These are phyloP conservation scores for Diplolepis rosae DNA, from an alignment of 2,888 invertebrate species.

Conservation along the genomic window DNA sequence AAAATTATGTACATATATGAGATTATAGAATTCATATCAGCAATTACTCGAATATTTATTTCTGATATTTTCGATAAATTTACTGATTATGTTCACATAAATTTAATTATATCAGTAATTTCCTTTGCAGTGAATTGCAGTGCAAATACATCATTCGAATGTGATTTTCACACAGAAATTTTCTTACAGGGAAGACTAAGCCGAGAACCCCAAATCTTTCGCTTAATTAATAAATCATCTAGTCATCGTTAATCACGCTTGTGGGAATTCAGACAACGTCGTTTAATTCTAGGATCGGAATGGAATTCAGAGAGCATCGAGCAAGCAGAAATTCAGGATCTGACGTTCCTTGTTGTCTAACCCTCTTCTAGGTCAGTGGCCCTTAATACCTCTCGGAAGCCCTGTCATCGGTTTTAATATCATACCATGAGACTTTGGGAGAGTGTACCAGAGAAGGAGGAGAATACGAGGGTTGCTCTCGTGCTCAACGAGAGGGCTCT, in stretches of 20 bases:
- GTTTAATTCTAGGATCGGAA: not conserved
- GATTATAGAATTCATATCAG: too few relatives aligned
- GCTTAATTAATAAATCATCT: slow-evolving; percentile 23
- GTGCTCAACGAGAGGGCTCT: slow-evolving; percentile 40
- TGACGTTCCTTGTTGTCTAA: slow-evolving; percentile 21
- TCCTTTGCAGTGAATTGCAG: not conserved
- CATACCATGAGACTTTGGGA: slow-evolving; percentile 30
- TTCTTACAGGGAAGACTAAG: not conserved
- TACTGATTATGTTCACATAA: too few relatives aligned
- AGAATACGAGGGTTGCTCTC: slow-evolving; percentile 32
- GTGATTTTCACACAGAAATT: not conserved
- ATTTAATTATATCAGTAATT: too few relatives aligned
- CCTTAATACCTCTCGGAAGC: slow-evolving; percentile 29
- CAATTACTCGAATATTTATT: too few relatives aligned
- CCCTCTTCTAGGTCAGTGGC: slow-evolving; percentile 30
- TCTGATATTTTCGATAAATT: too few relatives aligned
- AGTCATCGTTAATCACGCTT: slow-evolving; percentile 12
- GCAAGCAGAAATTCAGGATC: slow-evolving; percentile 21
- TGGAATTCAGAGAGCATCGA: slow-evolving; percentile 1
- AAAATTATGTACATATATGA: too few relatives aligned
- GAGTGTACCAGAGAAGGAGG: slow-evolving; percentile 34
- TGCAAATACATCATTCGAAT: not conserved
- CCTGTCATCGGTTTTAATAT: slow-evolving; percentile 30
- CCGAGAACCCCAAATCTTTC: not conserved
- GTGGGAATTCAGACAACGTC: slow-evolving; percentile 13